phyloP scores from a whole-genome alignment of 2,888 invertebrate genomes.

The Chalcis sispes region DNA sequence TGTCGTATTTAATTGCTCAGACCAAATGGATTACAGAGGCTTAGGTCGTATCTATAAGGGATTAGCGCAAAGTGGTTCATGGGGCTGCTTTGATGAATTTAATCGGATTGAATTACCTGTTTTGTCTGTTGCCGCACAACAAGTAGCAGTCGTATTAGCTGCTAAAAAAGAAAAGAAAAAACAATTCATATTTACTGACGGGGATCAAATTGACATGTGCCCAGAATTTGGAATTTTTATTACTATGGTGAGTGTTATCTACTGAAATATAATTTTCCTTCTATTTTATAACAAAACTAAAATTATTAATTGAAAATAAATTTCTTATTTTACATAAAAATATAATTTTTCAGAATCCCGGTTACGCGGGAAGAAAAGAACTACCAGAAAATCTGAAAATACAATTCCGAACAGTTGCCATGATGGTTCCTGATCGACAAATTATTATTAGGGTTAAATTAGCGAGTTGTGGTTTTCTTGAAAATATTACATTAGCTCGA shows the following conservation, averaged over 20 bases:
- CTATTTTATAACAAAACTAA: background rate
- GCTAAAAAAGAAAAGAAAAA: slow-evolving; percentile 96
- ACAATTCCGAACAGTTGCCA: slow-evolving; percentile 97
- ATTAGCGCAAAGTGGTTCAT: slow-evolving; percentile 95
- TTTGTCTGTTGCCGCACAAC: slow-evolving; percentile 96
- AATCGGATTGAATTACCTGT: slow-evolving; percentile 97
- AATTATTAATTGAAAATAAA: background rate
- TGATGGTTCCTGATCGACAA: slow-evolving; percentile 99
- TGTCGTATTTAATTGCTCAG: slow-evolving; percentile 97
- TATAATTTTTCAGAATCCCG: slow-evolving; percentile 87
- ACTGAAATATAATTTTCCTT: background rate
- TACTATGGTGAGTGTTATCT: slow-evolving; percentile 86
- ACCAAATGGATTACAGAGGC: slow-evolving; percentile 99
- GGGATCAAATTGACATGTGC: slow-evolving; percentile 94
- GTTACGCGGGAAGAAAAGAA: slow-evolving; percentile 97
- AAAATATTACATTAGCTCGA: slow-evolving; percentile 94
- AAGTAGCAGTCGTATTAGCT: slow-evolving; percentile 93
- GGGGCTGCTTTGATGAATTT: slow-evolving; percentile 99
- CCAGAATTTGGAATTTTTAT: slow-evolving; percentile 98
- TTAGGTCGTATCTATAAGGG: slow-evolving; percentile 97
- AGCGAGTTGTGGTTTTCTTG: slow-evolving; percentile 96
- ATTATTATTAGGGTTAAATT: slow-evolving; percentile 97
- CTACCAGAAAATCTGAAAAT: slow-evolving; percentile 98
- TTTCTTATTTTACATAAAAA: background rate
- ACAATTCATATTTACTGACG: slow-evolving; percentile 94